Conservation (phyloP, 2,888 invertebrate genomes). For the Mantis religiosa region DNA sequence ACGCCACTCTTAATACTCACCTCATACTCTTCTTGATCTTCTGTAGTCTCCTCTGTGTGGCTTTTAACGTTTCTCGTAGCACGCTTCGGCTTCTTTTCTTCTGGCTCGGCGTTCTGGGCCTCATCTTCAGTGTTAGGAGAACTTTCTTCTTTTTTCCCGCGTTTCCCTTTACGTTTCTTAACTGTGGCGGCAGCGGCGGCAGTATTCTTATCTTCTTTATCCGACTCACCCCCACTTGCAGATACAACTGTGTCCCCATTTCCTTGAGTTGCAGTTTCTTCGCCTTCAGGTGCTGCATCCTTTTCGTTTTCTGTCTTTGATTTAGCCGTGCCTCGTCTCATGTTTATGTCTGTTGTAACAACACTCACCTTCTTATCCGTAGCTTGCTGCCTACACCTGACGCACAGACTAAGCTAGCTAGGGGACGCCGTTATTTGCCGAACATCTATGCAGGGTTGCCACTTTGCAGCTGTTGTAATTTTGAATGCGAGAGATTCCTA, state of each 20-base stretch:
- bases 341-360: background rate
- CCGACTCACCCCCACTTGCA: background rate
- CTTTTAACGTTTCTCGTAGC: constrained; percentile 33
- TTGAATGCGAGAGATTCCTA: no score
- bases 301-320: background rate
- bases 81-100: constrained; percentile 28
- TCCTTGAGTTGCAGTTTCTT: background rate
- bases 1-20: constrained; percentile 38
- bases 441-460: no score
- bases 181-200: background rate
- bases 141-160: constrained; percentile 33
- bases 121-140: constrained; percentile 34
- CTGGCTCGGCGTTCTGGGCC: background rate
- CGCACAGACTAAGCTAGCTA: no score
- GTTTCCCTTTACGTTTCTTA: constrained; percentile 3
- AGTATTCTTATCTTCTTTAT: background rate
- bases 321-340: constrained; percentile 4
- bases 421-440: no score
- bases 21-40: constrained; percentile 52
- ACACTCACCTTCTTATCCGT: background rate
- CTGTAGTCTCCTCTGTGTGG: constrained; percentile 43
- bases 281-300: background rate
- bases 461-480: no score
- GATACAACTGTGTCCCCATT: background rate
- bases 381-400: background rate